Evolutionary conservation across 2,888 invertebrate species (phyloP).

Genomic region (Ommatoiulus sabulosus): DNA sequence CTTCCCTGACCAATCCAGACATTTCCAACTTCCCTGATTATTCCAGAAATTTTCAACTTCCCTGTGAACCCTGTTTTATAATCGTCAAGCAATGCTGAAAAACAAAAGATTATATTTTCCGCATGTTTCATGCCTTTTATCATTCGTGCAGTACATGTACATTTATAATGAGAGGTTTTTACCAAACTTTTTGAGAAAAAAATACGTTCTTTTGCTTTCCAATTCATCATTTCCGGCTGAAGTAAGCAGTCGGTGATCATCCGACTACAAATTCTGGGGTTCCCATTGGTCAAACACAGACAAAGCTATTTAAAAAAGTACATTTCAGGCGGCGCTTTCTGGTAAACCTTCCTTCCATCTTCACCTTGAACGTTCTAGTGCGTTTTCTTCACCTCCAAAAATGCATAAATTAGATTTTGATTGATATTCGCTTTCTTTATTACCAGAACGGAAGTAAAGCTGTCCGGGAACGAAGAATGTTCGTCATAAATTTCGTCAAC

Average conservation of each 20-base stretch:
- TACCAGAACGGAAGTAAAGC: slow-evolving; percentile 40
- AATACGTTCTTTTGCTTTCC: too few species aligned
- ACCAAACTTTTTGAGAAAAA: too few species aligned
- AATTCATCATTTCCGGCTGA: not conserved
- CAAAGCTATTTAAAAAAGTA: not conserved
- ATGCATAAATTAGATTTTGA: slow-evolving; percentile 43
- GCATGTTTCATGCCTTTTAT: too few species aligned
- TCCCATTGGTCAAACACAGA: not conserved
- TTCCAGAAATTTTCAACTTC: too few species aligned
- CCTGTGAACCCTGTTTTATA: too few species aligned
- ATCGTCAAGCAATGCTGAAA: too few species aligned
- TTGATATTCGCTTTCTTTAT: slow-evolving; percentile 43
- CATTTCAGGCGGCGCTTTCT: not conserved
- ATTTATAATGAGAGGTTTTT: too few species aligned
- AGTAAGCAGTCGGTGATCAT: not conserved
- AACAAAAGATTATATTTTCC: too few species aligned
- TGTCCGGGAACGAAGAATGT: slow-evolving; percentile 36
- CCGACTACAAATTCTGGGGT: not conserved
- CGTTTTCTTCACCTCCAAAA: slow-evolving; percentile 35
- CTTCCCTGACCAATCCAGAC: too few species aligned
- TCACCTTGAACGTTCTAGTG: slow-evolving; percentile 31
- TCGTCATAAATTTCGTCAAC: slow-evolving; percentile 43
- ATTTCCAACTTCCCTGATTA: too few species aligned
- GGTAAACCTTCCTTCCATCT: not conserved
- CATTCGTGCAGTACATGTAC: too few species aligned